Evolutionary conservation across 2,888 invertebrate species (phyloP), one percentile per base, ranked within the genome.

Genomic region (Sarcophaga subvicina): DNA sequence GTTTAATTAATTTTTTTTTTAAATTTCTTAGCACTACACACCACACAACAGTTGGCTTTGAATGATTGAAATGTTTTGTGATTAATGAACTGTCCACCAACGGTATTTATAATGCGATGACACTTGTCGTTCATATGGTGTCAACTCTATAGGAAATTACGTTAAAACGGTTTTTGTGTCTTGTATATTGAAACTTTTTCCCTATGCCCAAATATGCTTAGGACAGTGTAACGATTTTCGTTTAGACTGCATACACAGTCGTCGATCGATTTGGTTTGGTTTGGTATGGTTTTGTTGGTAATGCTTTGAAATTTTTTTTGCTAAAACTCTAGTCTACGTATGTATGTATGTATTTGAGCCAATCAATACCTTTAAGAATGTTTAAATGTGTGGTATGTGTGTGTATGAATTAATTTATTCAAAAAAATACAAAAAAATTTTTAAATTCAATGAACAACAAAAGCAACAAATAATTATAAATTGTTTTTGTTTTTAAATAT

Each of bases 11-110:
- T 12, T 54, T 87, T 85, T 85, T 78, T 80, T 83, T 79, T 77
- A 77, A 87, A 54, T 71, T 82, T 88, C 72, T 88, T 85, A 88
- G 87, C 86, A 88, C 87, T 88, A 89, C 89, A 90, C 89, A 90
- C 89, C 90, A 90, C 89, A 90, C 88, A 88, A 82, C 90, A 89
- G 91, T 91, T 92, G 91, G 91, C 90, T 90, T 89, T 90, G 91
- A 88, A 88, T 90, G 91, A 90, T 91, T 91, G 89, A 91, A 90
- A 89, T 90, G 92, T 90, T 92, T 93, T 93, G 93, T 93, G 92
- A 91, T 93, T 93, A 91, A 93, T 93, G 90, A 90, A 90, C 91
- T 91, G 91, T 90, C 90, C 90, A 90, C 90, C 88, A 87, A 88
- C 89, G 90, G 89, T 91, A 92, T 93, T 93, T 93, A 93, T 93